phyloP scores from a whole-genome alignment of 2,113 vertebrate species.

The Hippoglossus stenolepis region DNA sequence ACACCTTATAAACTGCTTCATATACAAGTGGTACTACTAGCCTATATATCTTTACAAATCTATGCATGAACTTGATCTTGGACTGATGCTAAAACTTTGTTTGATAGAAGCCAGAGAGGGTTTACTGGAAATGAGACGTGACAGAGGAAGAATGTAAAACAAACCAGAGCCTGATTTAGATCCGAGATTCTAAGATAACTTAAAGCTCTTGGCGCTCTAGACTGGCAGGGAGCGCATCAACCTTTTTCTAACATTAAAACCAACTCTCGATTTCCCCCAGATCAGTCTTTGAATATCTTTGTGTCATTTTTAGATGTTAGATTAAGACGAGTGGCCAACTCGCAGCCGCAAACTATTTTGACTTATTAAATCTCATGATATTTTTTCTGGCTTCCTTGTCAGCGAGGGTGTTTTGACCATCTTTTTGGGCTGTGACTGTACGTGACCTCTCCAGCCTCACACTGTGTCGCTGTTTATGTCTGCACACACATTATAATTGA shows the following conservation, averaged over 20 bases:
- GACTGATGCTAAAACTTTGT: neutral
- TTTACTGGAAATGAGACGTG: conserved; percentile 36
- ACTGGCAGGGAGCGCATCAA: neutral
- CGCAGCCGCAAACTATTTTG: too few relatives aligned
- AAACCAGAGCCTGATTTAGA: conserved; percentile 24
- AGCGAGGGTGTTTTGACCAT: conserved; percentile 2
- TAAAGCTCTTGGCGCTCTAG: neutral
- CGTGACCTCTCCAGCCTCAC: too few relatives aligned
- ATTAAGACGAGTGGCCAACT: too few relatives aligned
- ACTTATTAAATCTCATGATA: neutral
- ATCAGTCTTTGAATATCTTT: neutral
- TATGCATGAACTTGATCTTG: neutral
- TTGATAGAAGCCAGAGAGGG: neutral
- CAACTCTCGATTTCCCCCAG: too few relatives aligned
- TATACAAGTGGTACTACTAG: neutral
- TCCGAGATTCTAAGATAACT: neutral
- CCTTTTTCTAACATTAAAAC: neutral
- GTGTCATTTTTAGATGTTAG: neutral
- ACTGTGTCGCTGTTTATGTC: conserved; percentile 3
- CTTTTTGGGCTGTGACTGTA: neutral
- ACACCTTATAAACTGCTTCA: neutral
- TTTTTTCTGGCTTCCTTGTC: neutral
- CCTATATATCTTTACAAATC: neutral
- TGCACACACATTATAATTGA: conserved; percentile 49
- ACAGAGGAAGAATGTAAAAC: conserved; percentile 11